Conservation (phyloP, 2,113 vertebrate genomes). For the Psammodynastes pulverulentus region DNA sequence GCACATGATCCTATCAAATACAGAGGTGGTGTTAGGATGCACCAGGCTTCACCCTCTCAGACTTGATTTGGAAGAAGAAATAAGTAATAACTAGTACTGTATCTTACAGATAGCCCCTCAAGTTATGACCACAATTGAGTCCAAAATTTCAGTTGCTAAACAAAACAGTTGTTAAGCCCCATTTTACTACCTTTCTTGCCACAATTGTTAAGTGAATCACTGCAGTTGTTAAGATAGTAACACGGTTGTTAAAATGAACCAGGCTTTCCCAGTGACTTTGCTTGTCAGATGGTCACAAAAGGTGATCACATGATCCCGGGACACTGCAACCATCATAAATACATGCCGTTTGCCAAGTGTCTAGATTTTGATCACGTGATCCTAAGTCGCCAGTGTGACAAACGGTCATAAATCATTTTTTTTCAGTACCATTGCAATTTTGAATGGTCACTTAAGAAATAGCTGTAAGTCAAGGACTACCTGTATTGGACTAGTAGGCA, state of each 20-base stretch:
- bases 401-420: neutral
- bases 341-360: neutral
- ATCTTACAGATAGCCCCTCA: neutral
- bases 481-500: neutral
- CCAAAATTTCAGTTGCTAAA: neutral
- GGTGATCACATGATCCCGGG: neutral
- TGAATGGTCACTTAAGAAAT: neutral
- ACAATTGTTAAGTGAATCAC: neutral
- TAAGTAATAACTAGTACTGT: neutral
- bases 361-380: neutral
- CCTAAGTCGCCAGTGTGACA: neutral
- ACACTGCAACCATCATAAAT: neutral
- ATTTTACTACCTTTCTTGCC: neutral
- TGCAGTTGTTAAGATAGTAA: neutral
- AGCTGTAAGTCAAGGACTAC: neutral
- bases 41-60: neutral
- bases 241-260: neutral
- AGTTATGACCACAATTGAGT: neutral
- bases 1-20: neutral
- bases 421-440: neutral
- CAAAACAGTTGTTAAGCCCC: neutral
- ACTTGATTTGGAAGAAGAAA: neutral
- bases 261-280: neutral
- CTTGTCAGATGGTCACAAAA: neutral
- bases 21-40: neutral